Conservation (phyloP, 2,888 invertebrate species). For the Melinaea marsaeus region DNA sequence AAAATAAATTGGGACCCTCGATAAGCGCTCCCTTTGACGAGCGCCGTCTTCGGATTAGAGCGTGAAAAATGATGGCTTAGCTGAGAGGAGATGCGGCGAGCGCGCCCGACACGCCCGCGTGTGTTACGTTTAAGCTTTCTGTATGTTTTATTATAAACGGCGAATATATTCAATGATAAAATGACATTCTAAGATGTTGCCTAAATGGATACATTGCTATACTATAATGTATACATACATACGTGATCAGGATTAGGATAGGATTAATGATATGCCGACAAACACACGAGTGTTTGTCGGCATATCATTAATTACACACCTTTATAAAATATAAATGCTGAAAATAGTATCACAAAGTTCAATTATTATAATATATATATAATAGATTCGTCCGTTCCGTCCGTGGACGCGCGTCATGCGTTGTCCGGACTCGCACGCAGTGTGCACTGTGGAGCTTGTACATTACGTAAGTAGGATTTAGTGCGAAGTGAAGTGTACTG, state of each 20-base stretch:
- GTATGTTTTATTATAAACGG: constrained; percentile 8
- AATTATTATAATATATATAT: too few species aligned
- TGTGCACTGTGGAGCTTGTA: constrained; percentile 32
- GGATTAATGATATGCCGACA: too few species aligned
- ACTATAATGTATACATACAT: too few species aligned
- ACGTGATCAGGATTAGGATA: too few species aligned
- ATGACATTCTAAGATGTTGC: constrained; percentile 35
- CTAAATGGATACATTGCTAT: too few species aligned
- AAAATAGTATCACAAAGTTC: too few species aligned
- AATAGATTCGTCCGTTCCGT: constrained; percentile 12
- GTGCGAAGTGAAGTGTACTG: constrained; percentile 20
- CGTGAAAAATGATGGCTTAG: constrained; percentile 75
- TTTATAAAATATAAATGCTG: too few species aligned
- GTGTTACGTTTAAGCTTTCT: constrained; percentile 13
- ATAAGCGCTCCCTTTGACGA: constrained; percentile 77
- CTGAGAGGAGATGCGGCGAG: constrained; percentile 42
- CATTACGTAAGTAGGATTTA: constrained; percentile 19
- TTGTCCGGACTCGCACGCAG: constrained; percentile 39
- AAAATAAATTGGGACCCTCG: constrained; percentile 72
- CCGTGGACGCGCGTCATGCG: constrained; percentile 42
- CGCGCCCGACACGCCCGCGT: constrained; percentile 34
- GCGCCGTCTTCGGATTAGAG: constrained; percentile 70
- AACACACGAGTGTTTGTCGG: too few species aligned
- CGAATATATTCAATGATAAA: not conserved
- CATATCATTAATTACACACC: too few species aligned